Evolutionary conservation across 2,888 invertebrate genomes (phyloP).

Genomic region (Cryptosula pallasiana): DNA sequence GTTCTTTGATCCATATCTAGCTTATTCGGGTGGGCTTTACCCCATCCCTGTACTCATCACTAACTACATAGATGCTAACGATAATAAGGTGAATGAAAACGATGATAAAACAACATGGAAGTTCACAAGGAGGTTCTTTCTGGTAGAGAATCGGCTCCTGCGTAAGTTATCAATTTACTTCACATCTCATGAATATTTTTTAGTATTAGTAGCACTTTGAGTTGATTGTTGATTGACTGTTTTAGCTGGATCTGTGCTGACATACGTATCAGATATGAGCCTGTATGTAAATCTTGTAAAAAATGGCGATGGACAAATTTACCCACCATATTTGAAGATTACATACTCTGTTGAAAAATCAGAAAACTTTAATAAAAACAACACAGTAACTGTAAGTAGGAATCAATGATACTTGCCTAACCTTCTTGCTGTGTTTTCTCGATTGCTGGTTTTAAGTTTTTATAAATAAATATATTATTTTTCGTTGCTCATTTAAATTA

Average conservation of each 20-base stretch:
- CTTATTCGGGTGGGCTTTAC: constrained; percentile 53
- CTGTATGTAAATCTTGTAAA: not conserved
- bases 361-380: constrained; percentile 39
- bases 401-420: no score
- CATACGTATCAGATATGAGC: constrained; percentile 4
- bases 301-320: constrained; percentile 58
- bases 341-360: constrained; percentile 58
- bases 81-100: constrained; percentile 46
- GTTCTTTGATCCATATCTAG: constrained; percentile 15
- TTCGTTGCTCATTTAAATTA: not conserved
- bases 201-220: no score
- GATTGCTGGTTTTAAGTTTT: not conserved
- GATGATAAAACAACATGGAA: constrained; percentile 58
- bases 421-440: no score
- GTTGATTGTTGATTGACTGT: no score
- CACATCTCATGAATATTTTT: no score
- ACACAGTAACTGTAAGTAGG: not conserved
- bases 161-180: no score
- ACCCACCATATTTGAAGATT: constrained; percentile 61
- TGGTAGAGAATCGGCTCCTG: constrained; percentile 60
- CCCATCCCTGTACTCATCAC: constrained; percentile 60
- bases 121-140: constrained; percentile 65
- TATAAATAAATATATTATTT: not conserved
- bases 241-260: not conserved
- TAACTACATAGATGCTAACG: constrained; percentile 55